Percentiles rank a stretch among this genome's conserved stretches.
These are phyloP conservation scores for Progne subis DNA, from an alignment of 2,113 vertebrate species.

Conservation along the genomic window DNA sequence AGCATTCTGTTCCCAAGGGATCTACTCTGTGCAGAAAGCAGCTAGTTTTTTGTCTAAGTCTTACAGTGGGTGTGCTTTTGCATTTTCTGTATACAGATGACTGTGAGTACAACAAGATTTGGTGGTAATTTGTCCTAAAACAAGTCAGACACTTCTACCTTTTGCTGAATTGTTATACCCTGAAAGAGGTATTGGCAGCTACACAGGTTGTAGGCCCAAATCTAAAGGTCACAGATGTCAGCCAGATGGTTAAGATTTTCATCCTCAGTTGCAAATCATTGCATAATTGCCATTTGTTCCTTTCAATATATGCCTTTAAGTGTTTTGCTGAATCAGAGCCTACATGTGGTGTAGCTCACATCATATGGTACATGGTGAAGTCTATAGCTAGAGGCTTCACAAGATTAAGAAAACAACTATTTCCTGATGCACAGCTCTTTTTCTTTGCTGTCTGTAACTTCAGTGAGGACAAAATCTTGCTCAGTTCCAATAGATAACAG, in stretches of 20 bases:
- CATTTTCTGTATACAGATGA: neutral
- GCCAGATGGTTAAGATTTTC: neutral
- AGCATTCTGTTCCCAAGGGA: neutral
- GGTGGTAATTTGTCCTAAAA: neutral
- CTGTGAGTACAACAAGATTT: accelerated
- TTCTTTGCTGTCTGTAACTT: neutral
- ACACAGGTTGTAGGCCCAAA: neutral
- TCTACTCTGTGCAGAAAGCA: neutral
- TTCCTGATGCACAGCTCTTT: neutral
- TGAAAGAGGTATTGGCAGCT: neutral
- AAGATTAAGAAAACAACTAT: neutral
- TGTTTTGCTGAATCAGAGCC: neutral
- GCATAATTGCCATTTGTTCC: neutral
- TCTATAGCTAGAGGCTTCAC: neutral
- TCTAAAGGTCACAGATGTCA: neutral
- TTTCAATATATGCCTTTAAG: neutral
- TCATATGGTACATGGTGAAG: neutral
- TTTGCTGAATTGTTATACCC: neutral
- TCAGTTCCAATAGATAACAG: neutral
- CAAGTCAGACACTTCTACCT: neutral
- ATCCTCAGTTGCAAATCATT: neutral
- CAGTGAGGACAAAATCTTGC: neutral
- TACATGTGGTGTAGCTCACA: neutral
- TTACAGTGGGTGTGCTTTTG: neutral
- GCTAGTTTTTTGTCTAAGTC: neutral